phyloP scores from a whole-genome alignment of 92 coral and sea anemone genomes.

The Porites divaricata region DNA sequence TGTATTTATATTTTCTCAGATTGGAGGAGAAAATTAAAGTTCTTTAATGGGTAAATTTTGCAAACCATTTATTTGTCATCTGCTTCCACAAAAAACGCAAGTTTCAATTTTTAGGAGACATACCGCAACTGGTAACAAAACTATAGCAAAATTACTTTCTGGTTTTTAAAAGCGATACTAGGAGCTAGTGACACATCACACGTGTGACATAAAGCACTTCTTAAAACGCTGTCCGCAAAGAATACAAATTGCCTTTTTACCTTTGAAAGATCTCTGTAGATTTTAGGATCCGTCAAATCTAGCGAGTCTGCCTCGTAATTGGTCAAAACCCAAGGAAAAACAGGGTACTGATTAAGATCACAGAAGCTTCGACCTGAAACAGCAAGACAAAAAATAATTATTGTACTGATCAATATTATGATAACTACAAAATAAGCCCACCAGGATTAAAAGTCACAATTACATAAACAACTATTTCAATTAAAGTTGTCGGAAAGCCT shows the following conservation, averaged over 20 bases:
- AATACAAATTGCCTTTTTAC: slow-evolving; percentile 19
- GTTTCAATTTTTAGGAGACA: no score
- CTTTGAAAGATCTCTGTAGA: slow-evolving; percentile 94
- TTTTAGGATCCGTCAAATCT: slow-evolving; percentile 82
- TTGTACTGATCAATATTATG: background rate
- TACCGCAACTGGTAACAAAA: no score
- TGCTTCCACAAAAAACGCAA: no score
- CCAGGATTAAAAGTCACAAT: background rate
- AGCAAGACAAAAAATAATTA: background rate
- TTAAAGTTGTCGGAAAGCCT: no score
- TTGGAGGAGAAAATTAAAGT: no score
- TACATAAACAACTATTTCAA: no score
- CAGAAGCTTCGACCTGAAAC: slow-evolving; percentile 90
- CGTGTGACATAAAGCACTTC: background rate
- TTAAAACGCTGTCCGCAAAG: background rate
- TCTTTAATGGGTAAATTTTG: no score
- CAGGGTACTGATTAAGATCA: slow-evolving; percentile 98
- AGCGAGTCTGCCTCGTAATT: slow-evolving; percentile 86
- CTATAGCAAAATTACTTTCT: no score
- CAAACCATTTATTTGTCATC: no score
- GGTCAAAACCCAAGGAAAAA: slow-evolving; percentile 96
- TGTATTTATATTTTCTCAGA: no score
- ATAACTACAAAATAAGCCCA: background rate
- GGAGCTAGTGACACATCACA: no score
- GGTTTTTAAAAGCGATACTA: no score